Percentiles rank a stretch among this genome's conserved stretches.
These are phyloP conservation scores for Neodiprion lecontei DNA, from an alignment of 1,140 invertebrate species.

Conservation along the genomic window DNA sequence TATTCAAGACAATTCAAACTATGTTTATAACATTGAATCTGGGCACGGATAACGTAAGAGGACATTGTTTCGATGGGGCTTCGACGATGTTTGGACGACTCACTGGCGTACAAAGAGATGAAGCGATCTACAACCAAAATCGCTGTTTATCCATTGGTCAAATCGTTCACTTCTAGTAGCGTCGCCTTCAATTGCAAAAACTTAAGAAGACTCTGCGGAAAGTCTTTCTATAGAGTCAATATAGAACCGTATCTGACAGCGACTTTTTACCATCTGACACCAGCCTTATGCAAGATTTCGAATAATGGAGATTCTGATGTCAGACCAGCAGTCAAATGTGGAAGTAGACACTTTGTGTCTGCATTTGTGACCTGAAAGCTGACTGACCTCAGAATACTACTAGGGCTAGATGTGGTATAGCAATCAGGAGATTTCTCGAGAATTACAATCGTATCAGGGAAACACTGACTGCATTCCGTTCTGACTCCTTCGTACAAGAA, in stretches of 20 bases:
- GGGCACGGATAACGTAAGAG: conserved; percentile 1
- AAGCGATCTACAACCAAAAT: conserved; percentile 15
- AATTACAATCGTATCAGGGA: neutral
- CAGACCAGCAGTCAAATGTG: neutral
- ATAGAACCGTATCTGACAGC: neutral
- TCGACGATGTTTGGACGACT: conserved; percentile 12
- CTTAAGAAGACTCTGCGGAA: neutral
- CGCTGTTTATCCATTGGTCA: conserved; percentile 23
- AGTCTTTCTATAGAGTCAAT: too few species aligned
- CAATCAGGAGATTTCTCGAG: neutral
- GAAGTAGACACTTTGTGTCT: neutral
- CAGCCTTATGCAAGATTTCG: neutral
- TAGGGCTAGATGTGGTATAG: neutral
- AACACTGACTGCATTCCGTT: neutral
- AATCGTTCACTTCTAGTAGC: conserved; percentile 19
- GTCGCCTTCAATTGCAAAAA: conserved; percentile 9
- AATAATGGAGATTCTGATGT: neutral
- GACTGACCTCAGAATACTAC: neutral
- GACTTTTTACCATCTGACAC: neutral
- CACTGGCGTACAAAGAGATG: conserved; percentile 19
- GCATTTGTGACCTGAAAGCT: neutral
- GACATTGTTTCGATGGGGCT: conserved; percentile 25
- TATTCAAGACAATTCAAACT: conserved; percentile 23
- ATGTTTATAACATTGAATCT: conserved; percentile 14
- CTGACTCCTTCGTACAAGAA: neutral